These are phyloP conservation scores for Siphonodentalium dalli DNA, from an alignment of 2,888 invertebrate genomes.

Conservation along the genomic window DNA sequence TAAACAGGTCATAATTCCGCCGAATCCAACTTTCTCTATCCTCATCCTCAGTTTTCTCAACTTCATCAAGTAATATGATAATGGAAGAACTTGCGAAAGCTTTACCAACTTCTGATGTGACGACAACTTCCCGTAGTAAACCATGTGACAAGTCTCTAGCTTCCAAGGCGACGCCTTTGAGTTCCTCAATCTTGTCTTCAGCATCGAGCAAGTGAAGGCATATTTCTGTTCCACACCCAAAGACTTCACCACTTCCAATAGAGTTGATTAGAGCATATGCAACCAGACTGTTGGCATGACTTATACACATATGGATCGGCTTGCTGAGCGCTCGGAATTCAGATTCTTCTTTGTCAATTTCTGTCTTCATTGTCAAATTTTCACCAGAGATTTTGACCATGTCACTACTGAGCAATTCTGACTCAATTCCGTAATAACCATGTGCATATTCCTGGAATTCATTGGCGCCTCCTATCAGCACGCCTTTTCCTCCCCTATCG, in stretches of 20 bases:
- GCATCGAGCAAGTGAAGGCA: slow-evolving; percentile 48
- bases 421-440: slow-evolving; percentile 62
- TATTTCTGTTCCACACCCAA: slow-evolving; percentile 52
- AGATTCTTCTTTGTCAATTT: slow-evolving; percentile 49
- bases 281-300: slow-evolving; percentile 50
- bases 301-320: slow-evolving; percentile 58
- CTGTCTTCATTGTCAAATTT: slow-evolving; percentile 49
- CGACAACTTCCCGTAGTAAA: slow-evolving; percentile 39
- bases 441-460: slow-evolving; percentile 63
- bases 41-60: slow-evolving; percentile 33
- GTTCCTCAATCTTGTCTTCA: slow-evolving; percentile 29
- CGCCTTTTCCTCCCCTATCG: slow-evolving; percentile 65
- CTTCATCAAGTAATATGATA: slow-evolving; percentile 52
- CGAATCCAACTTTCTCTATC: slow-evolving; percentile 44
- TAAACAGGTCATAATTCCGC: slow-evolving; percentile 45
- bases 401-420: slow-evolving; percentile 50
- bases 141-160: slow-evolving; percentile 50
- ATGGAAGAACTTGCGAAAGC: slow-evolving; percentile 54
- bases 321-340: slow-evolving; percentile 40
- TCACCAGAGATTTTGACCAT: slow-evolving; percentile 56
- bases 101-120: slow-evolving; percentile 36
- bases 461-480: slow-evolving; percentile 63
- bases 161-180: slow-evolving; percentile 58
- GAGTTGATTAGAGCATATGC: slow-evolving; percentile 48
- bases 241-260: slow-evolving; percentile 52